phyloP scores from a whole-genome alignment of 1,140 invertebrate species.

The Physella acuta region DNA sequence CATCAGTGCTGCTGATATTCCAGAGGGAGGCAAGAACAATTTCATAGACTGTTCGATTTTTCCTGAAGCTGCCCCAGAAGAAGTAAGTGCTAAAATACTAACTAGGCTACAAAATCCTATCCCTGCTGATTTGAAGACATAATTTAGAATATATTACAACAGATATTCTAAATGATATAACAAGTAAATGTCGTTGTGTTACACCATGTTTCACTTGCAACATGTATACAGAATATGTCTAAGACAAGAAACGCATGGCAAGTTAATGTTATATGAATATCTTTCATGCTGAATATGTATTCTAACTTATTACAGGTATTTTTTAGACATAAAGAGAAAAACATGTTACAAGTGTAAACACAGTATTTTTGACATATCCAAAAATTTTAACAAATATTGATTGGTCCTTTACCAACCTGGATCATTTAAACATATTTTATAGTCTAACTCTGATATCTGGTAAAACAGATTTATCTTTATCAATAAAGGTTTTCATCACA shows the following conservation, averaged over 20 bases:
- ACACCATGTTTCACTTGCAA: no score
- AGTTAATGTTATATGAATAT: no score
- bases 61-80: not conserved
- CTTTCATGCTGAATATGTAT: no score
- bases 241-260: no score
- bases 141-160: not conserved
- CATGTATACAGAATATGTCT: no score
- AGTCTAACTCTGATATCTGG: not conserved
- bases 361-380: no score
- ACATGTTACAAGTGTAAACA: no score
- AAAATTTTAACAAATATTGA: no score
- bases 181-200: no score
- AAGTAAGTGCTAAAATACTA: not conserved
- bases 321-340: no score
- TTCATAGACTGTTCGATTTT: constrained; percentile 2
- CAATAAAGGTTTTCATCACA: constrained; percentile 56
- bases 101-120: not conserved
- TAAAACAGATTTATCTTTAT: not conserved
- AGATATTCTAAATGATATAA: not conserved
- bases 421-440: not conserved
- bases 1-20: constrained; percentile 73
- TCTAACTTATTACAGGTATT: no score
- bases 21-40: constrained; percentile 46
- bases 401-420: no score
- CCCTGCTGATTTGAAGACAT: not conserved